These are phyloP conservation scores for Sebastes goodei DNA, from an alignment of 2,797 vertebrate genomes.

Conservation along the genomic window DNA sequence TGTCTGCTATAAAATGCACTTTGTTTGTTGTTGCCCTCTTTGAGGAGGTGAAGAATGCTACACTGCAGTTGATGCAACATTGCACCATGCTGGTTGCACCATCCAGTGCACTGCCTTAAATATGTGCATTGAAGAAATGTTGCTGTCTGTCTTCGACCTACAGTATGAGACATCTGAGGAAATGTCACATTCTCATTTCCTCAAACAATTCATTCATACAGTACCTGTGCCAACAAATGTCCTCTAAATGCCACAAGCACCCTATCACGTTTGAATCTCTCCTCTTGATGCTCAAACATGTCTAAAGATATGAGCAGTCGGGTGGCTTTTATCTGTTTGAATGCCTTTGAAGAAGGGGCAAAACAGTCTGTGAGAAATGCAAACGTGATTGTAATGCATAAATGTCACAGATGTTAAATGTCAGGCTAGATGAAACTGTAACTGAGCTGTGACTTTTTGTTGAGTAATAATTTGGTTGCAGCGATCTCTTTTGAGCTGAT, in stretches of 20 bases:
- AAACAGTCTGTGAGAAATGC: slow-evolving; percentile 37
- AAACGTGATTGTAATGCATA: slow-evolving; percentile 52
- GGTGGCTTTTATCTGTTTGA: slow-evolving; percentile 57
- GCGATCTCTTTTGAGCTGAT: not conserved
- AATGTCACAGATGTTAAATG: slow-evolving; percentile 27
- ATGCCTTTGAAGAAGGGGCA: slow-evolving; percentile 63
- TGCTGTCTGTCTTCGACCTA: not conserved
- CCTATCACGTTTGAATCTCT: slow-evolving; percentile 39
- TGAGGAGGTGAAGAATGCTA: slow-evolving; percentile 16
- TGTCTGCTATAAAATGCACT: slow-evolving; percentile 4
- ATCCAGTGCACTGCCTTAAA: slow-evolving; percentile 1
- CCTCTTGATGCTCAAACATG: slow-evolving; percentile 46
- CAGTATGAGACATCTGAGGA: slow-evolving; percentile 2
- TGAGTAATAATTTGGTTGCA: not conserved
- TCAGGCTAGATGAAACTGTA: slow-evolving; percentile 5
- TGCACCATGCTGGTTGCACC: not conserved
- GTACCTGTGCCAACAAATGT: slow-evolving; percentile 23
- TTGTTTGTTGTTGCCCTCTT: slow-evolving; percentile 17
- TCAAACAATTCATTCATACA: slow-evolving; percentile 34
- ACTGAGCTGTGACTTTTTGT: not conserved
- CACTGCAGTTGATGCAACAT: slow-evolving; percentile 28
- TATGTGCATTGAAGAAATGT: slow-evolving; percentile 24
- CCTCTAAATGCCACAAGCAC: slow-evolving; percentile 59
- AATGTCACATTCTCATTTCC: slow-evolving; percentile 48
- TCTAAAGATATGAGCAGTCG: slow-evolving; percentile 47